phyloP scores from a whole-genome alignment of 2,113 vertebrate species.

The Panthera uncia region DNA sequence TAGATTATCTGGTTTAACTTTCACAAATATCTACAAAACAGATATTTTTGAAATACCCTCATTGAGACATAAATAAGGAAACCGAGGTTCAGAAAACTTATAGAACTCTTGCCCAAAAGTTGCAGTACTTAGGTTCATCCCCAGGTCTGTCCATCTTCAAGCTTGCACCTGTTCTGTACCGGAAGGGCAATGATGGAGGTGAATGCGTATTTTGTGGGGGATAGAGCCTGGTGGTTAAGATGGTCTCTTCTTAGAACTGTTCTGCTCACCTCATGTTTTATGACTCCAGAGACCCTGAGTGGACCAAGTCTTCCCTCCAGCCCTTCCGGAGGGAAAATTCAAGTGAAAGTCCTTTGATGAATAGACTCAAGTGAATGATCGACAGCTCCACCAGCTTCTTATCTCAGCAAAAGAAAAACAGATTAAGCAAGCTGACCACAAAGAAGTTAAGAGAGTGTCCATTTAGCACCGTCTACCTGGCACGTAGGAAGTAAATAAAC shows the following conservation, averaged over 20 bases:
- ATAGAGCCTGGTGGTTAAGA: not conserved
- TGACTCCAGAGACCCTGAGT: not conserved
- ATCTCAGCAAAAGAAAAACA: not conserved
- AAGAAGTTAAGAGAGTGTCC: not conserved
- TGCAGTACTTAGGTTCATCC: not conserved
- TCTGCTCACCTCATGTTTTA: not conserved
- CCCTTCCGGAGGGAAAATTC: not conserved
- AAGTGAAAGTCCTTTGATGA: not conserved
- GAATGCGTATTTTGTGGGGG: not conserved
- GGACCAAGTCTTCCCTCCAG: not conserved
- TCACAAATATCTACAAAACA: not conserved
- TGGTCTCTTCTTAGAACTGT: not conserved
- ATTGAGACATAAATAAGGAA: not conserved
- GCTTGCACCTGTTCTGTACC: not conserved
- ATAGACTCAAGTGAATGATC: not conserved
- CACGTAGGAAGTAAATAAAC: not conserved
- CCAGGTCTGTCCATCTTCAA: not conserved
- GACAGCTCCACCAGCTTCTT: not conserved
- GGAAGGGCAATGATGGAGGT: not conserved
- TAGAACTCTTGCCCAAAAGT: not conserved
- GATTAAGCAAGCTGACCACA: not conserved
- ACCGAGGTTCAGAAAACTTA: not conserved
- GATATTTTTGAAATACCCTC: not conserved
- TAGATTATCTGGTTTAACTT: not conserved
- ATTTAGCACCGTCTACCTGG: not conserved